Base-by-base conservation (phyloP, 2,113 vertebrate genomes). In the Halichoerus grypus region DNA sequence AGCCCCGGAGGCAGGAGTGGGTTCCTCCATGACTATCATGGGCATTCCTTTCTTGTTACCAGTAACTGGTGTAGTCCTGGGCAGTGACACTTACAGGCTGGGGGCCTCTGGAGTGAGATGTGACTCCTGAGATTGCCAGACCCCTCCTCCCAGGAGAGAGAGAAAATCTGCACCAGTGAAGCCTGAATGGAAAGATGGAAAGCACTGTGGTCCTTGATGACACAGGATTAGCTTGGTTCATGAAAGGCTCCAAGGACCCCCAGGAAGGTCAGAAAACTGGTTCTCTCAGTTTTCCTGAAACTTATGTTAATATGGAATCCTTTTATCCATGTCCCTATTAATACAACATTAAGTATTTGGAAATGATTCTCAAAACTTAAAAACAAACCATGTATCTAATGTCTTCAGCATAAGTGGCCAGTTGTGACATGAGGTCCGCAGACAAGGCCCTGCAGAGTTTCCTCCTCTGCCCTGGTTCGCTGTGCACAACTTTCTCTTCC, bases 241-340 rank as follows among this genome's bases (percentile, higher is more conserved):
- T 0, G 4, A 51, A 81, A 72, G 33, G 28, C 21, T 61, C 57
- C 6, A 79, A 92, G 61, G n/a, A 26, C 18, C 18, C 36, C 57
- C 24, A 8, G 24, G 8, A 81, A 16, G 15, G 21, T 24, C 12
- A 69, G 42, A 89, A 85, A 85, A 55, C 18, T 19, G 14, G 6
- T 81, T 91, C 76, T 61, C 86, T 81, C 33, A 57, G 39, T 77
- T 92, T 77, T 74, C 18, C n/a, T 88, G 53, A 74, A 89, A 90
- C 15, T 51, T 46, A 39, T 31, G 79, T 81, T 86, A 92, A 65
- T 65, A 46, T 26, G 51, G 5, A 51, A 63, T 5, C 7, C 46
- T 93, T 91, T 88, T 4, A 87, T 53, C 42, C 24, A 77, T 12
- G 19, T 53, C 26, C 36, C 9, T 39, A 13, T 72, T 59, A 36